Evolutionary conservation across 2,888 invertebrate genomes (phyloP), one percentile per base, ranked within the genome.

Genomic region (Drosophila greeni): DNA sequence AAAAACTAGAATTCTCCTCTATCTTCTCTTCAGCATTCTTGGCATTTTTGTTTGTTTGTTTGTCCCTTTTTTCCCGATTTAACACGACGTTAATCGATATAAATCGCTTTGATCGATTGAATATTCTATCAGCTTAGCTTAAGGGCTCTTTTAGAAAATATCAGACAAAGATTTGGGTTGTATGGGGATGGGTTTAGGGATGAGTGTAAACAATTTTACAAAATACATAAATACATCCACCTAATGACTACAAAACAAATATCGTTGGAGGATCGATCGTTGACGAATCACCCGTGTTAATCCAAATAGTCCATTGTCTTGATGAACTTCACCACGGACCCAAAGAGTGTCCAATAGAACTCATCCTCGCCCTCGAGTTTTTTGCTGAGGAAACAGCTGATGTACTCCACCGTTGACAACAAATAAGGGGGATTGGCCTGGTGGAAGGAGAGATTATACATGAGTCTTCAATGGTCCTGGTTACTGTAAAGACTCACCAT

Each of bases 261-360:
- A 72, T 54, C 37, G 53, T 64, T 47, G 45, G 20, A 47, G 45
- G 31, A 31, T 31, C 18, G 43, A 5, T 42, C 23, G 42, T n/a
- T 23, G 40, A 24, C 23, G 9, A 23, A 23, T 42, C 23, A 42
- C 42, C 29, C 4, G 5, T 29, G 45, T 20, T 76, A 82, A 43
- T 77, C 79, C 29, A 83, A 76, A 39, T 89, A 89, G 73, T 89
- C 89, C 97, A 98, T 97, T 58, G 96, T 98, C 91, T 99, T 99
- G 86, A 99, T 98, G 90, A 97, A 98, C 89, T 98, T 97, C 55
- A 98, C 96, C 48, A 97, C 97, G 0, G 98, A 95, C 86, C 95
- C 95, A 90, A 99, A 98, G 89, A 98, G 97, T 56, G 97, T 98
- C 99, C 98, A 99, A 94, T 97, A 98, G 90, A 99, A 99, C 83